Evolutionary conservation across 2,797 vertebrate genomes (phyloP).

Genomic region (Malurus splendens): DNA sequence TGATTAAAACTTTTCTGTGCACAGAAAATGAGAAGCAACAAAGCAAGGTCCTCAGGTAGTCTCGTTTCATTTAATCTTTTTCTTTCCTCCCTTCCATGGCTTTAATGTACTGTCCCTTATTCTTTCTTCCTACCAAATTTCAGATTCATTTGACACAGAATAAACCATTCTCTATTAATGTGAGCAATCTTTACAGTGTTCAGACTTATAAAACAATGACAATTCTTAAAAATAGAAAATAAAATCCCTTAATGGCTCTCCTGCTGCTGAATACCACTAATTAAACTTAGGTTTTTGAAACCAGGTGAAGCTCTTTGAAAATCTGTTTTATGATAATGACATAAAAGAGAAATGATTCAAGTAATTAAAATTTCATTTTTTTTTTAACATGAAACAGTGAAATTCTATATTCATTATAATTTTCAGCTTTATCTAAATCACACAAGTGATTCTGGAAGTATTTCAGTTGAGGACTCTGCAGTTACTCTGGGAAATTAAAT

Average conservation of each 20-base stretch:
- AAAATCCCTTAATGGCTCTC: not conserved
- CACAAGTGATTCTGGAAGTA: not conserved
- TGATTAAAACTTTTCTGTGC: not conserved
- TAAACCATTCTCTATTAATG: not conserved
- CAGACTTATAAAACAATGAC: fast-evolving
- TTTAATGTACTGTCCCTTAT: not conserved
- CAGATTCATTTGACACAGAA: not conserved
- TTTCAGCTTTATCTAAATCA: not conserved
- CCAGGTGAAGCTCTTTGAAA: not conserved
- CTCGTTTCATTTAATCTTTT: not conserved
- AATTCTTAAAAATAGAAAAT: not conserved
- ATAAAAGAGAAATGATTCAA: not conserved
- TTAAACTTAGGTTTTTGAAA: not conserved
- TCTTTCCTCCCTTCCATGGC: not conserved
- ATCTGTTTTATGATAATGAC: not conserved
- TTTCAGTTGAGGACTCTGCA: not conserved
- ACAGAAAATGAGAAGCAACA: not conserved
- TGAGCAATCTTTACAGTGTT: not conserved
- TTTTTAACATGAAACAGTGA: not conserved
- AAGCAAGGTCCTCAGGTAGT: not conserved
- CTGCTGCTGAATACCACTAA: not conserved
- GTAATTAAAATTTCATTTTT: not conserved
- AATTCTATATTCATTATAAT: not conserved
- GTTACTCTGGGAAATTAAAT: not conserved
- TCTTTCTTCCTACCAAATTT: not conserved